phyloP scores from a whole-genome alignment of 2,888 invertebrate genomes.

The Ferdinandea cuprea region DNA sequence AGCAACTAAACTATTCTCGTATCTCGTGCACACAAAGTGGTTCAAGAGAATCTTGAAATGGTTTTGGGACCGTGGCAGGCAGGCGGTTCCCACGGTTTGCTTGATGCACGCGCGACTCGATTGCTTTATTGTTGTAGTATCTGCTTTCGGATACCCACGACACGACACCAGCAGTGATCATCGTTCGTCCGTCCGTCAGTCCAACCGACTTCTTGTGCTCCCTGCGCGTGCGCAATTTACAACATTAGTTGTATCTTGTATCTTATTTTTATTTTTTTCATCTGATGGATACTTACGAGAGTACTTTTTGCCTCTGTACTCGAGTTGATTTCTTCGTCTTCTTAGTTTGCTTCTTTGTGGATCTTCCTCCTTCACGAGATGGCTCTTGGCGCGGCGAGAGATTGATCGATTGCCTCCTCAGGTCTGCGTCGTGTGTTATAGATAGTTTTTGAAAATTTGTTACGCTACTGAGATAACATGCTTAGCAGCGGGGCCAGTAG shows the following conservation, averaged over 20 bases:
- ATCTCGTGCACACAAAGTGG: conserved; percentile 71
- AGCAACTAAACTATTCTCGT: conserved; percentile 17
- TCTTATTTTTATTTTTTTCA: conserved; percentile 32
- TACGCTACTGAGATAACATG: conserved; percentile 48
- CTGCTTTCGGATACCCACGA: conserved; percentile 60
- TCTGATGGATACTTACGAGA: conserved; percentile 25
- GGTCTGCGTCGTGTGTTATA: conserved; percentile 15
- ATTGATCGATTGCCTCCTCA: conserved; percentile 22
- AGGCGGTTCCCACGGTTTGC: conserved; percentile 76
- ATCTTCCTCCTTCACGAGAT: conserved; percentile 20
- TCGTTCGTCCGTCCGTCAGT: conserved; percentile 27
- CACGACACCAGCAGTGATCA: conserved; percentile 48
- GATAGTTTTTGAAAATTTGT: conserved; percentile 51
- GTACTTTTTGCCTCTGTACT: conserved; percentile 15
- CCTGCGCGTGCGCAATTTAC: conserved; percentile 74
- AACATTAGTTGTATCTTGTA: conserved; percentile 67
- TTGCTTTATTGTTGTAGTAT: conserved; percentile 72
- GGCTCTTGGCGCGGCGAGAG: conserved; percentile 13
- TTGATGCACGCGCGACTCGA: conserved; percentile 76
- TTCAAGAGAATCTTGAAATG: conserved; percentile 75
- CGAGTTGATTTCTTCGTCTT: conserved; percentile 1
- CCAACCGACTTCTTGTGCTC: conserved; percentile 66
- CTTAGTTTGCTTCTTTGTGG: too few relatives aligned
- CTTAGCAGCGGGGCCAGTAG: conserved; percentile 42
- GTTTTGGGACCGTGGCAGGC: conserved; percentile 76